Evolutionary conservation across 2,113 vertebrate species (phyloP).

Genomic region (Arothron firmamentum): DNA sequence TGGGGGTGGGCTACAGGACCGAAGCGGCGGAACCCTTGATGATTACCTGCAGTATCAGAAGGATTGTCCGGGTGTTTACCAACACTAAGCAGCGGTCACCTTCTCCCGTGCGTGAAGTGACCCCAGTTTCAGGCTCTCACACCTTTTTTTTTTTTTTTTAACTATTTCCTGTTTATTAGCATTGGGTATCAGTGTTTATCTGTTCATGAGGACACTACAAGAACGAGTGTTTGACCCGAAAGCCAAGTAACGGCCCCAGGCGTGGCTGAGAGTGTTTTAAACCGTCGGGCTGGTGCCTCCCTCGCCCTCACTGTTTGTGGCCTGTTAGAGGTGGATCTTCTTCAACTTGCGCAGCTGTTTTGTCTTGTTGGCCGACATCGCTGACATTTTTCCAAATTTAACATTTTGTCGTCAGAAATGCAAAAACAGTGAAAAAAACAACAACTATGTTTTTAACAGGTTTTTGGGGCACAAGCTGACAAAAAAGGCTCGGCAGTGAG

Average conservation of each 20-base stretch:
- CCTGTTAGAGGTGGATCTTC: background rate
- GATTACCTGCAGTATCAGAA: conserved; percentile 38
- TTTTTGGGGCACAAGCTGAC: background rate
- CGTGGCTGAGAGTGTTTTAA: conserved; percentile 20
- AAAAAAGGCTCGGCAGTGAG: background rate
- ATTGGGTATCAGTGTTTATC: conserved; percentile 2
- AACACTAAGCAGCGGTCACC: conserved; percentile 44
- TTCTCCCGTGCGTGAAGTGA: conserved; percentile 5
- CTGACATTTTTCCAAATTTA: no score
- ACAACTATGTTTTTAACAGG: background rate
- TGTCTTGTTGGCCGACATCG: no score
- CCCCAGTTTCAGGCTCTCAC: conserved; percentile 22
- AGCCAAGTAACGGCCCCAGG: conserved; percentile 35
- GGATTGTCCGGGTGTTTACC: conserved; percentile 44
- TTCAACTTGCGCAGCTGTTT: background rate
- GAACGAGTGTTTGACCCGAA: conserved; percentile 43
- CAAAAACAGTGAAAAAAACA: no score
- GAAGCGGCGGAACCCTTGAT: conserved; percentile 7
- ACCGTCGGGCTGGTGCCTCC: background rate
- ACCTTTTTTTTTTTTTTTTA: background rate
- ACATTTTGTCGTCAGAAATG: no score
- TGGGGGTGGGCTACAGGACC: no score
- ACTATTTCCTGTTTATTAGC: conserved; percentile 10
- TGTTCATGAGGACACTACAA: conserved; percentile 35
- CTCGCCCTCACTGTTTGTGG: background rate